Base-by-base conservation (phyloP, 1,140 invertebrate species). In the Drosophila quadrilineata region DNA sequence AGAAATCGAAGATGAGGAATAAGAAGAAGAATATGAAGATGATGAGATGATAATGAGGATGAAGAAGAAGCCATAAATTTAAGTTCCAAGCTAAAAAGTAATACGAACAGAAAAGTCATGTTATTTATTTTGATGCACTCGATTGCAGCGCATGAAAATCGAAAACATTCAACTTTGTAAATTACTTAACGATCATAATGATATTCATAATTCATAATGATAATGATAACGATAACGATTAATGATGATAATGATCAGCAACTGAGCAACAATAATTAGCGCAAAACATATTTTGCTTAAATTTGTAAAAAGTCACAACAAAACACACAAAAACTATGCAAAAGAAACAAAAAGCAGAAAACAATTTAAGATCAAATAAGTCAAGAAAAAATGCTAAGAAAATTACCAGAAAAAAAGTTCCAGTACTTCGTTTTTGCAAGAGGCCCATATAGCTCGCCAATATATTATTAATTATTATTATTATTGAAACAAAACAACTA, bases 401-500 rank as follows among this genome's bases (percentile, higher is more conserved):
- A 41, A 72, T 29, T 48, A 56, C 45, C 35, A 22, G 38, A 65
- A 52, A 53, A 56, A 72, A 82, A 88, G 84, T 75, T 86, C 74
- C 73, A 87, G 77, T 82, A 89, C 89, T 90, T 90, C 89, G 89
- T 90, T 90, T 90, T 90, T 90, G 89, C 89, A 90, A 90, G 89
- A 90, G 87, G 89, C 89, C 89, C 89, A 90, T 90, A 89, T 90
- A 90, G 89, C 89, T 90, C 89, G 89, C 89, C 89, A 89, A 90
- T 89, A 89, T 88, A 87, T 71, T 79, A 73, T 86, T 72, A 85
- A 87, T 71, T 84, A 71, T 77, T 84, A 82, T 80, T 80, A 77
- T 36, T 40, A 40, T 17, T 40, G n/a, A 17, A 40, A 65, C 59
- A 70, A 52, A 45, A 57, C 60, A 41, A 70, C 49, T n/a, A 73